A percentile compares a stretch with the other conserved stretches of the same genome.
Evolutionary conservation across 37 sponge, comb jelly and placozoan genomes (phyloP).

Genomic region (Cliona cf. orientalis): DNA sequence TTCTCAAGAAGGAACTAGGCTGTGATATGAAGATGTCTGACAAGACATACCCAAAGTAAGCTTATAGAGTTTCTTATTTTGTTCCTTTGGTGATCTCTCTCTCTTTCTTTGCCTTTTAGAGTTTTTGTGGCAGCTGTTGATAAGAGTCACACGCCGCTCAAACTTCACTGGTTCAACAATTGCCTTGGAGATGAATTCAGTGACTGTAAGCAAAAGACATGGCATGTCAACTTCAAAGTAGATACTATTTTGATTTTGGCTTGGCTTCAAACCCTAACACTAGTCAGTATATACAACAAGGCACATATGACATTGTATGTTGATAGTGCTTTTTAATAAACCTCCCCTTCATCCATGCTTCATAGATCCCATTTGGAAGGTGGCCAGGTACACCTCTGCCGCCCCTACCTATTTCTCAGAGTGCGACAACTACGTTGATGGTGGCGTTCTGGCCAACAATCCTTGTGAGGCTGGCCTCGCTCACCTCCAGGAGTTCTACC

Average conservation of each 20-base stretch:
- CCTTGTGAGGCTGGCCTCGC: slow-evolving; percentile 52
- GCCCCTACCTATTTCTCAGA: slow-evolving; percentile 63
- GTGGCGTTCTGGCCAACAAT: slow-evolving; percentile 69
- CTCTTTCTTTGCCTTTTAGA: no score
- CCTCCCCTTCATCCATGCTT: not conserved
- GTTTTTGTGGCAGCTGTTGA: slow-evolving; percentile 53
- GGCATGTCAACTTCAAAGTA: no score
- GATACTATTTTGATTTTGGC: not conserved
- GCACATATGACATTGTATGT: no score
- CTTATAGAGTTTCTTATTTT: not conserved
- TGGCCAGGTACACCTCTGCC: slow-evolving; percentile 50
- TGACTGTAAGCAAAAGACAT: slow-evolving; percentile 20
- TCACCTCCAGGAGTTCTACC: slow-evolving; percentile 29
- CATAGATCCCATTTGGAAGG: slow-evolving; percentile 70
- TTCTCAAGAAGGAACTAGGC: slow-evolving; percentile 49
- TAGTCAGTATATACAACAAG: no score
- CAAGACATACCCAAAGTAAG: slow-evolving; percentile 53
- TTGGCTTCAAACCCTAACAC: no score
- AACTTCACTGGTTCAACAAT: slow-evolving; percentile 68
- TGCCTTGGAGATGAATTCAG: slow-evolving; percentile 60
- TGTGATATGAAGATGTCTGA: slow-evolving; percentile 43
- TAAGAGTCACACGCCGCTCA: slow-evolving; percentile 33
- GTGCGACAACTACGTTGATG: slow-evolving; percentile 71
- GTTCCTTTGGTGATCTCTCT: no score
- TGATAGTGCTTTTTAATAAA: no score